Percentiles rank a stretch among this genome's conserved stretches.
Evolutionary conservation across 1,140 invertebrate species (phyloP).

Genomic region (Drosophila azteca): DNA sequence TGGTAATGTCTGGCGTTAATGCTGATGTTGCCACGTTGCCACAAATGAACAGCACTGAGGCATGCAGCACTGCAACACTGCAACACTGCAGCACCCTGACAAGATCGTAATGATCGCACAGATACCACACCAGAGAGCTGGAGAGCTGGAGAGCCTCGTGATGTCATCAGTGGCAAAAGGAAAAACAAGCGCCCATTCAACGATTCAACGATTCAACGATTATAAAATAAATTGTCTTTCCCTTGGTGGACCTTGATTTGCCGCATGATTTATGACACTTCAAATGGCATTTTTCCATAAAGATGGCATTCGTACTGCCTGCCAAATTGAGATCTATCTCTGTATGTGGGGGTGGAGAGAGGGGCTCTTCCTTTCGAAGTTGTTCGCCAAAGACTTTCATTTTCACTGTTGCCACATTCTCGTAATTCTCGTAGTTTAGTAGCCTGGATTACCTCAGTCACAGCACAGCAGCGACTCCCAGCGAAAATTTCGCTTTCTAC

Average conservation of each 20-base stretch:
- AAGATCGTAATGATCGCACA: slow-evolving; percentile 39
- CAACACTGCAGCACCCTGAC: slow-evolving; percentile 7
- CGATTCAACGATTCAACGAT: slow-evolving; percentile 27
- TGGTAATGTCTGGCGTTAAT: slow-evolving; percentile 47
- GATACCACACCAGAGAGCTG: slow-evolving; percentile 5
- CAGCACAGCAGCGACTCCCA: neutral
- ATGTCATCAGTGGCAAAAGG: slow-evolving; percentile 37
- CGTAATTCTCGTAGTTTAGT: slow-evolving; percentile 49
- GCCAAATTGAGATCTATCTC: slow-evolving; percentile 10
- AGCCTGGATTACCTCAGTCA: slow-evolving; percentile 63
- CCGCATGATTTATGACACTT: slow-evolving; percentile 25
- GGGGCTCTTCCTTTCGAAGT: no score
- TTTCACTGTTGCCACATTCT: slow-evolving; percentile 52
- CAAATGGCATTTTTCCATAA: slow-evolving; percentile 5
- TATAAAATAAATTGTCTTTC: slow-evolving; percentile 40
- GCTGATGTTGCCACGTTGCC: slow-evolving; percentile 62
- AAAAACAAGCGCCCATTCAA: slow-evolving; percentile 31
- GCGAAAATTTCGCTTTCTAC: slow-evolving; percentile 77
- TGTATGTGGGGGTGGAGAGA: neutral
- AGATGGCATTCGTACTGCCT: slow-evolving; percentile 1
- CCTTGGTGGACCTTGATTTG: slow-evolving; percentile 31
- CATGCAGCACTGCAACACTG: slow-evolving; percentile 24
- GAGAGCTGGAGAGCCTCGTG: neutral
- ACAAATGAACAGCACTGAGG: neutral
- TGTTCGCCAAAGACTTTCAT: slow-evolving; percentile 44